Percentiles rank a stretch among this genome's conserved stretches.
These are phyloP conservation scores for Tortricodes alternella DNA, from an alignment of 2,888 invertebrate species.

Conservation along the genomic window DNA sequence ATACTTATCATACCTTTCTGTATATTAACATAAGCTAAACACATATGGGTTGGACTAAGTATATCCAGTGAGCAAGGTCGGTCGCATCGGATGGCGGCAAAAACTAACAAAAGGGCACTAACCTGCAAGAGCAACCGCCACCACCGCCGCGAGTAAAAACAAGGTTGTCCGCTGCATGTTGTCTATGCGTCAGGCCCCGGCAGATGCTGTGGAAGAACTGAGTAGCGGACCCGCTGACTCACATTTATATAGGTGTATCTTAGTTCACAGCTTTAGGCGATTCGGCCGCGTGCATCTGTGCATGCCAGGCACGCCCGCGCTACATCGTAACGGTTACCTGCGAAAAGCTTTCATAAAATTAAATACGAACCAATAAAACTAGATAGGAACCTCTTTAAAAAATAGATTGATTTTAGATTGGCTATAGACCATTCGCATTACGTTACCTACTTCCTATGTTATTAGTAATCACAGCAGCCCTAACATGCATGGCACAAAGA, in stretches of 20 bases:
- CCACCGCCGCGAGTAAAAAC: slow-evolving; percentile 60
- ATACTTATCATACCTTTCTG: no score
- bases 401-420: slow-evolving; percentile 12
- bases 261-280: slow-evolving; percentile 45
- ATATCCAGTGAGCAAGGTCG: slow-evolving; percentile 42
- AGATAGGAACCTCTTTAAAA: neutral
- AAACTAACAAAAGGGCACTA: slow-evolving; percentile 70
- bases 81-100: slow-evolving; percentile 50
- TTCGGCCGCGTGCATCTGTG: slow-evolving; percentile 51
- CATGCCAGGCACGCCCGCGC: slow-evolving; percentile 43
- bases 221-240: slow-evolving; percentile 52
- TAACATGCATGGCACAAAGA: neutral
- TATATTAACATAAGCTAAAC: no score
- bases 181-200: slow-evolving; percentile 49
- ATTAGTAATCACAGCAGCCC: neutral
- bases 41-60: no score
- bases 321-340: slow-evolving; percentile 59
- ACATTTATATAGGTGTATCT: slow-evolving; percentile 56
- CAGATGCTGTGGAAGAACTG: slow-evolving; percentile 63
- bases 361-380: slow-evolving; percentile 36
- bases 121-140: slow-evolving; percentile 73
- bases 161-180: slow-evolving; percentile 64
- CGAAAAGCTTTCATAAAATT: slow-evolving; percentile 57
- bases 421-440: slow-evolving; percentile 4
- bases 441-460: slow-evolving; percentile 6